phyloP scores from a whole-genome alignment of 2,888 invertebrate genomes.

The Polymixis flavicincta region DNA sequence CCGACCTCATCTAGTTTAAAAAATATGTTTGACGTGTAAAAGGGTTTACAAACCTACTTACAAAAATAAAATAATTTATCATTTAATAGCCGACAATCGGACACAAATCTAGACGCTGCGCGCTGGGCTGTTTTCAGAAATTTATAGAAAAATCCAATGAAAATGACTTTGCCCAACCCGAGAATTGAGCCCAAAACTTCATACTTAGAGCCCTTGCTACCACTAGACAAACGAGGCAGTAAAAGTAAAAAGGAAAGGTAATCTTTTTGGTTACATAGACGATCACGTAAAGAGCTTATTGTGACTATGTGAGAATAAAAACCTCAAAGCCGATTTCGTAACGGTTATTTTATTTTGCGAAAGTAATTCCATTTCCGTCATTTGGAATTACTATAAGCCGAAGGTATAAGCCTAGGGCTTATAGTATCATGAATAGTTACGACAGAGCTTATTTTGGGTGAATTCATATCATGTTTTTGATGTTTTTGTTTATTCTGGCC shows the following conservation, averaged over 20 bases:
- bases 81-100: not conserved
- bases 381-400: not conserved
- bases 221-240: not conserved
- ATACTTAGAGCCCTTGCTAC: not conserved
- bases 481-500: not conserved
- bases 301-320: not conserved
- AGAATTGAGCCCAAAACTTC: not conserved
- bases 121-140: too few species aligned
- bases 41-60: too few species aligned
- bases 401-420: not conserved
- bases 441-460: not conserved
- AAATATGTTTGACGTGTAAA: too few species aligned
- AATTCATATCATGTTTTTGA: not conserved
- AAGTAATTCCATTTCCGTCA: constrained; percentile 12
- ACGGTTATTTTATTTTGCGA: constrained; percentile 7
- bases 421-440: not conserved
- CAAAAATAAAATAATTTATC: too few species aligned
- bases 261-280: constrained; percentile 25
- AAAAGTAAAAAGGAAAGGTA: not conserved
- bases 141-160: too few species aligned
- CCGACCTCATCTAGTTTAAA: too few species aligned
- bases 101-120: not conserved
- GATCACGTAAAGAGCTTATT: constrained; percentile 15
- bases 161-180: too few species aligned
- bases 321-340: constrained; percentile 18